Percentiles rank a stretch among this genome's conserved stretches.
These are phyloP conservation scores for Anoplius nigerrimus DNA, from an alignment of 2,888 invertebrate species.

Conservation along the genomic window DNA sequence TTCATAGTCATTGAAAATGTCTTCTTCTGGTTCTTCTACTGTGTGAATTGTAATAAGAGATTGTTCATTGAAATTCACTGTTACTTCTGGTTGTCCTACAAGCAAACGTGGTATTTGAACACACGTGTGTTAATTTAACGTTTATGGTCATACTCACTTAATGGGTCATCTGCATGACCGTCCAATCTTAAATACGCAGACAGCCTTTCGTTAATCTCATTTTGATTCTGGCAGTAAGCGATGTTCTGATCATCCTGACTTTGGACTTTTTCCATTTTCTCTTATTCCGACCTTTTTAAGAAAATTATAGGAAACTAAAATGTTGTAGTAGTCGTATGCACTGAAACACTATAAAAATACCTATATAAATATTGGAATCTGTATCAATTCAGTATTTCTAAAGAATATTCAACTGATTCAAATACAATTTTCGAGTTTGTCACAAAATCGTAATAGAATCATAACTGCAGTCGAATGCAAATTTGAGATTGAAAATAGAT, in stretches of 20 bases:
- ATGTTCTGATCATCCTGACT: conserved; percentile 21
- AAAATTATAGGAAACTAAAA: no score
- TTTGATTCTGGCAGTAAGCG: conserved; percentile 22
- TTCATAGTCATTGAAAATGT: conserved; percentile 44
- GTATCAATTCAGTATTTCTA: no score
- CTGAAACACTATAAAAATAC: no score
- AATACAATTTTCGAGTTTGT: no score
- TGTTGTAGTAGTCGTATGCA: no score
- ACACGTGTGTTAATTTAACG: neutral
- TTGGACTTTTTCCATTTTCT: conserved; percentile 39
- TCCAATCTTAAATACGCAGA: conserved; percentile 27
- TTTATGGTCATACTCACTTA: conserved; percentile 31
- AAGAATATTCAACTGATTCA: no score
- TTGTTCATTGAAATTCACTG: conserved; percentile 40
- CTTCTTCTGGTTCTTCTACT: conserved; percentile 42
- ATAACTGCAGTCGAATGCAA: no score
- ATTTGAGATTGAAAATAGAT: no score
- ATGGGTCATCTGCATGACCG: conserved; percentile 33
- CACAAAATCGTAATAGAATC: no score
- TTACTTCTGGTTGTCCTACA: conserved; percentile 44
- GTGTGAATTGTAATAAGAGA: conserved; percentile 26
- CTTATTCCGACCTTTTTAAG: no score
- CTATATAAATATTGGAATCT: no score
- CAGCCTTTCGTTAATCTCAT: conserved; percentile 25
- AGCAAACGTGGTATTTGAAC: neutral